Percentiles rank a stretch among this genome's conserved stretches.
phyloP scores from a whole-genome alignment of 2,113 vertebrate species.

The Cryptomyrus ogoouensis region DNA sequence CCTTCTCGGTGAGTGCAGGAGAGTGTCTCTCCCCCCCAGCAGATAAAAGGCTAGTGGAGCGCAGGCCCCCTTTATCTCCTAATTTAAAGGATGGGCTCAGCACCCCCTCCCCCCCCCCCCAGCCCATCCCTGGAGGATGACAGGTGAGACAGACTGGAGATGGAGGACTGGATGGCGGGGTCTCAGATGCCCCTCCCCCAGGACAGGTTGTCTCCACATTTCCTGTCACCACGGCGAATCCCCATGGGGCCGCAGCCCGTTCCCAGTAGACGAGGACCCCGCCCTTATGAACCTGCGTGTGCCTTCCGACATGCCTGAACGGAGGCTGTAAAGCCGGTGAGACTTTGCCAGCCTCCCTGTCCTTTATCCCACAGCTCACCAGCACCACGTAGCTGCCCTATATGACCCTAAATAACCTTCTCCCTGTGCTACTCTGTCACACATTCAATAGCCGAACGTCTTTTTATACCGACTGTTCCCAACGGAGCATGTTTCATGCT shows the following conservation, averaged over 20 bases:
- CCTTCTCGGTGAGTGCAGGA: neutral
- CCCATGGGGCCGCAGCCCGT: neutral
- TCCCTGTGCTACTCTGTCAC: neutral
- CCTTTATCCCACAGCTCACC: neutral
- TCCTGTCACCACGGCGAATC: neutral
- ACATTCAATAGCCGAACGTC: neutral
- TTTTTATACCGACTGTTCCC: neutral
- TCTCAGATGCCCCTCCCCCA: neutral
- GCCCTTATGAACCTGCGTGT: neutral
- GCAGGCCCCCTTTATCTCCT: neutral
- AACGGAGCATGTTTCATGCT: neutral
- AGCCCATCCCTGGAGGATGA: neutral
- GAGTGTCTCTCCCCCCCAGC: neutral
- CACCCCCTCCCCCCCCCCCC: neutral
- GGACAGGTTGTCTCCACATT: neutral
- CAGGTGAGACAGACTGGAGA: neutral
- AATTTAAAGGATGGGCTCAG: neutral
- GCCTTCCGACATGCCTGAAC: neutral
- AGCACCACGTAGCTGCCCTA: neutral
- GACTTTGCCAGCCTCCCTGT: neutral
- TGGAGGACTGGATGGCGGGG: neutral
- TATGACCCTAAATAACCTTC: neutral
- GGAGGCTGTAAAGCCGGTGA: neutral
- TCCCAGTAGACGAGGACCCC: neutral
- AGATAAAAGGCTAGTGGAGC: neutral